A percentile compares a stretch with the other conserved stretches of the same genome.
Evolutionary conservation across 2,888 invertebrate genomes (phyloP).

Genomic region (Spisula solida): DNA sequence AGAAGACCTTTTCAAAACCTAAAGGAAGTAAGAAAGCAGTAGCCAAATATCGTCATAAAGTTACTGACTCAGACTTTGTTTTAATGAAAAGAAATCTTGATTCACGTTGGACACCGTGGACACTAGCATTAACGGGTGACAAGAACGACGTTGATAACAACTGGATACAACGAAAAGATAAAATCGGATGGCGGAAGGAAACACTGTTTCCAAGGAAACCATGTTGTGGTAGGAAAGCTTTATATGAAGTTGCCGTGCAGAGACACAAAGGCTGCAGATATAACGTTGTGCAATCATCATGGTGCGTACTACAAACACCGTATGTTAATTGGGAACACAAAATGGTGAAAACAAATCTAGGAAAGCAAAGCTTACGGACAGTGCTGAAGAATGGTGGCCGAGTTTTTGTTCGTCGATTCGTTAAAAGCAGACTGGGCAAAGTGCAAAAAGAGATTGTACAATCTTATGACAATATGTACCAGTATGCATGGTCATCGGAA

Average conservation of each 20-base stretch:
- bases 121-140: constrained; percentile 61
- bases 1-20: not conserved
- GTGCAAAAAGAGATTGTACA: constrained; percentile 41
- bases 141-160: not conserved
- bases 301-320: constrained; percentile 35
- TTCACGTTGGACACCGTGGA: constrained; percentile 77
- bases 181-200: constrained; percentile 39
- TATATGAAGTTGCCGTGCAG: constrained; percentile 78
- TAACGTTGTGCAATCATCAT: constrained; percentile 71
- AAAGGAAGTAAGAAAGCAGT: not conserved
- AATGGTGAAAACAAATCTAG: constrained; percentile 45
- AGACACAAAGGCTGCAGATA: constrained; percentile 64
- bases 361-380: constrained; percentile 55
- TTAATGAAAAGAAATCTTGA: constrained; percentile 63
- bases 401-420: constrained; percentile 74
- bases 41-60: constrained; percentile 69
- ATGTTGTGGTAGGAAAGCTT: constrained; percentile 33
- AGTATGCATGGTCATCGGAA: constrained; percentile 49
- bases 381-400: constrained; percentile 68
- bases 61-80: constrained; percentile 73
- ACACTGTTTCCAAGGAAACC: constrained; percentile 42
- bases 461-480: constrained; percentile 40
- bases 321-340: constrained; percentile 54
- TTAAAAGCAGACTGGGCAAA: constrained; percentile 59
- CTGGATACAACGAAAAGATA: constrained; percentile 29